Percentiles rank a stretch among this genome's conserved stretches.
phyloP scores from a whole-genome alignment of 1,140 invertebrate genomes.

The Drosophila seguyi region DNA sequence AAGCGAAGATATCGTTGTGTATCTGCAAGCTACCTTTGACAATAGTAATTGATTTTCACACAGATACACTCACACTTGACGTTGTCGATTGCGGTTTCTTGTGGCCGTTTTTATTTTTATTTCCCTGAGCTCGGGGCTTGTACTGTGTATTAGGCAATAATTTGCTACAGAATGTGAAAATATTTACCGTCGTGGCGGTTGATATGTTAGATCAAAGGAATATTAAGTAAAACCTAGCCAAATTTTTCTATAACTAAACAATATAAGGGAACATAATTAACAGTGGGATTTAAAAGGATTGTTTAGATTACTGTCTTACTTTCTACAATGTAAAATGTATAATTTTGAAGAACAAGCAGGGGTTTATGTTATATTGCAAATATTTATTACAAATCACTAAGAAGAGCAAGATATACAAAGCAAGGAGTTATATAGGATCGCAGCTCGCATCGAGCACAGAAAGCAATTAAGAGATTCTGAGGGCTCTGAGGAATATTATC shows the following conservation, averaged over 20 bases:
- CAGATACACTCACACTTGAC: constrained; percentile 6
- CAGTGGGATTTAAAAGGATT: background rate
- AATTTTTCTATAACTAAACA: background rate
- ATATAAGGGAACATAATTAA: background rate
- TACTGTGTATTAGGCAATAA: constrained; percentile 39
- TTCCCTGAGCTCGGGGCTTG: constrained; percentile 21
- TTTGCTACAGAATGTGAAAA: constrained; percentile 10
- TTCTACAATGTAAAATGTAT: background rate
- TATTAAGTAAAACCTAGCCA: background rate
- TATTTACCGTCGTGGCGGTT: background rate
- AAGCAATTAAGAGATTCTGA: constrained; percentile 35
- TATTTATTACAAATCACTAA: constrained; percentile 11
- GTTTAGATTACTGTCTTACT: background rate
- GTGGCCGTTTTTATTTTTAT: constrained; percentile 31
- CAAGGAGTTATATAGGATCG: background rate
- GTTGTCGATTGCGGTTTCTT: constrained; percentile 48
- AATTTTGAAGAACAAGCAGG: too few relatives aligned
- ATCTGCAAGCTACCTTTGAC: constrained; percentile 52
- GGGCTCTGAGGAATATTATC: constrained; percentile 31
- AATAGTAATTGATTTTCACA: constrained; percentile 73
- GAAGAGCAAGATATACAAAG: background rate
- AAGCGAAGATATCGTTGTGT: constrained; percentile 9
- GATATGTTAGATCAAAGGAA: constrained; percentile 1
- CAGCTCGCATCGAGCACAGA: constrained; percentile 15
- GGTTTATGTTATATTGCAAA: background rate